These are phyloP conservation scores for Gallinago undulata DNA, from an alignment of 2,113 vertebrate species.

Conservation along the genomic window DNA sequence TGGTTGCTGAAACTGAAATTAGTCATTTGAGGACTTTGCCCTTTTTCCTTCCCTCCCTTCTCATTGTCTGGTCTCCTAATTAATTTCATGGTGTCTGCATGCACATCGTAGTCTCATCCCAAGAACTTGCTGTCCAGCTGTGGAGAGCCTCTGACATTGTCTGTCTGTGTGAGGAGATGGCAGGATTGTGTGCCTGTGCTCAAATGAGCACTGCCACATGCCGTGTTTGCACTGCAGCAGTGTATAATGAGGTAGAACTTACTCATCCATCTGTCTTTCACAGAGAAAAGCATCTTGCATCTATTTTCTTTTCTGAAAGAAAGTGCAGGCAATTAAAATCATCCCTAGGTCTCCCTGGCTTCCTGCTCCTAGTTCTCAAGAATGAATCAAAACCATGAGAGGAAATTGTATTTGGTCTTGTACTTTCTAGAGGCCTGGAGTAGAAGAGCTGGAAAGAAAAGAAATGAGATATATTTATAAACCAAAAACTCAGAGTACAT, in stretches of 20 bases:
- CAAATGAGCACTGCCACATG: background rate
- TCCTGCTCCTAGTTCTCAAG: conserved; percentile 18
- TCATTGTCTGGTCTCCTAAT: background rate
- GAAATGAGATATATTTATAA: background rate
- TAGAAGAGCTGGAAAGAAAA: background rate
- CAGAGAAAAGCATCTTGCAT: background rate
- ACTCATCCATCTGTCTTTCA: background rate
- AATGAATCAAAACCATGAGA: background rate
- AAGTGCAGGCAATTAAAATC: conserved; percentile 20
- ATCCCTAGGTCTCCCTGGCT: conserved; percentile 9
- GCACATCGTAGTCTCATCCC: background rate
- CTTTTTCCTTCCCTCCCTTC: background rate
- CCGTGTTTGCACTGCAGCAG: background rate
- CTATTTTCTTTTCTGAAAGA: conserved; percentile 16
- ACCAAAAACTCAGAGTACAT: background rate
- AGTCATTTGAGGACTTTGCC: background rate
- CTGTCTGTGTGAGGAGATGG: background rate
- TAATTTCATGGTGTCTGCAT: background rate
- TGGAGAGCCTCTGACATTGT: background rate
- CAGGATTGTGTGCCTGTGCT: background rate
- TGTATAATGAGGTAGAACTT: background rate
- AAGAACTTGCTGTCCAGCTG: background rate
- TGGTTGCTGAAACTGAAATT: background rate
- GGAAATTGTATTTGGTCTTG: background rate
- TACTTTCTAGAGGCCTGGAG: background rate